Evolutionary conservation across 1,140 invertebrate genomes (phyloP).

Genomic region (Caerostris extrusa): DNA sequence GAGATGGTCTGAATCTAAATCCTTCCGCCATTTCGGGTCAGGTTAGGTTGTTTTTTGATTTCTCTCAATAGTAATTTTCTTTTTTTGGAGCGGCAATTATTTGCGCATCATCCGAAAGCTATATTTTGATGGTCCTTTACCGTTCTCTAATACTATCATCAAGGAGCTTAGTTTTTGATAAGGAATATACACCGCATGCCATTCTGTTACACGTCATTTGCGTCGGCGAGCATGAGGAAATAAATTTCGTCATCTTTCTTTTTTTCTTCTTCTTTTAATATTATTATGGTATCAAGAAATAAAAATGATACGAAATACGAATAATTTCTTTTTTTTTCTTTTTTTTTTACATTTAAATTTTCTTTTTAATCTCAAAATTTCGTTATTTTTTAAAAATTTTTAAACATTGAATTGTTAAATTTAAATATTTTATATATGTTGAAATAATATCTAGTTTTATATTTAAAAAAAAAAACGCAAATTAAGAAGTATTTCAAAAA

Average conservation of each 20-base stretch:
- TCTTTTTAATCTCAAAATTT: too few species aligned
- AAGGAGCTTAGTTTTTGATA: not conserved
- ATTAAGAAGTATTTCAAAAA: too few species aligned
- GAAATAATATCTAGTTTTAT: too few species aligned
- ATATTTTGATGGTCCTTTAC: slow-evolving; percentile 35
- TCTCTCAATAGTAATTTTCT: slow-evolving; percentile 30
- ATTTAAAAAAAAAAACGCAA: too few species aligned
- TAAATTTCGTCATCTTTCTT: not conserved
- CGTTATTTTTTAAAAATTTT: too few species aligned
- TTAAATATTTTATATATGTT: too few species aligned
- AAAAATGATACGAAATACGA: not conserved
- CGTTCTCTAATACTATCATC: slow-evolving; percentile 56
- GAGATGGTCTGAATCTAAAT: not conserved
- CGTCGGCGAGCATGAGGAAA: not conserved
- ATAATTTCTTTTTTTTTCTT: not conserved
- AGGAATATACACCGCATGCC: not conserved
- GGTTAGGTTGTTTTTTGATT: slow-evolving; percentile 11
- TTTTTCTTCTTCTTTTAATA: not conserved
- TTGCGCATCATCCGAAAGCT: slow-evolving; percentile 55
- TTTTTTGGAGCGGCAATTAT: slow-evolving; percentile 55
- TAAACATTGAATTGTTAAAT: too few species aligned
- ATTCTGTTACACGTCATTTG: slow-evolving; percentile 46
- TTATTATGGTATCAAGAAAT: not conserved
- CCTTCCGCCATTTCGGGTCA: not conserved
- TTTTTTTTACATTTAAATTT: not conserved